Conservation (phyloP, 2,888 invertebrate species). For the Fragum whitleyi region DNA sequence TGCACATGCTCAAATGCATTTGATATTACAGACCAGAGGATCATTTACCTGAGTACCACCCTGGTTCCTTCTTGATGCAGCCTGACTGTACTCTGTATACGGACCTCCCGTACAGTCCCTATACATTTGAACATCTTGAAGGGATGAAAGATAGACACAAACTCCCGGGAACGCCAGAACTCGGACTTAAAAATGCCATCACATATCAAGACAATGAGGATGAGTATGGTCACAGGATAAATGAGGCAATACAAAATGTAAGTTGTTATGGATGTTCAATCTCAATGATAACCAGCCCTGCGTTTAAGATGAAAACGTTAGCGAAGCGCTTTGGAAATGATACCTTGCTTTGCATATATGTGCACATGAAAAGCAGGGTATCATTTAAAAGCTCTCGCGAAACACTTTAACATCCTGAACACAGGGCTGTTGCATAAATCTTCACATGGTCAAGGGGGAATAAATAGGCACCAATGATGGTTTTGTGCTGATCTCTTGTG, state of each 20-base stretch:
- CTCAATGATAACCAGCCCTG: too few relatives aligned
- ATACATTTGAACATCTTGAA: slow-evolving; percentile 89
- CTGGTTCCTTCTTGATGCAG: slow-evolving; percentile 70
- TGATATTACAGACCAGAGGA: slow-evolving; percentile 81
- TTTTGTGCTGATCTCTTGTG: too few relatives aligned
- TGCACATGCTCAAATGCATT: too few relatives aligned
- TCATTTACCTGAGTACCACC: slow-evolving; percentile 79
- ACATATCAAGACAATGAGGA: slow-evolving; percentile 84
- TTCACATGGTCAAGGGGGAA: too few relatives aligned
- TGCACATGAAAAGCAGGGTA: too few relatives aligned
- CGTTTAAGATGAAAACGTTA: too few relatives aligned
- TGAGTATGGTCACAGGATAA: slow-evolving; percentile 89
- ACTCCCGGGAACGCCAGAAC: slow-evolving; percentile 87
- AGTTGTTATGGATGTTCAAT: background rate
- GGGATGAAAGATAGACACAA: slow-evolving; percentile 87
- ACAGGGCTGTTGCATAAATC: too few relatives aligned
- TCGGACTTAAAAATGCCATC: slow-evolving; percentile 86
- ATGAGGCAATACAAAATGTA: slow-evolving; percentile 87
- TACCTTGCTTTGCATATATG: too few relatives aligned
- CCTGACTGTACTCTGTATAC: slow-evolving; percentile 90
- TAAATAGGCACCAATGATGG: too few relatives aligned
- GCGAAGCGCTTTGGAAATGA: too few relatives aligned
- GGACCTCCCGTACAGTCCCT: slow-evolving; percentile 88
- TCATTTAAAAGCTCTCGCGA: too few relatives aligned
- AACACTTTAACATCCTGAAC: too few relatives aligned